phyloP scores from a whole-genome alignment of 2,888 invertebrate genomes.

The Hypomecis punctinalis region DNA sequence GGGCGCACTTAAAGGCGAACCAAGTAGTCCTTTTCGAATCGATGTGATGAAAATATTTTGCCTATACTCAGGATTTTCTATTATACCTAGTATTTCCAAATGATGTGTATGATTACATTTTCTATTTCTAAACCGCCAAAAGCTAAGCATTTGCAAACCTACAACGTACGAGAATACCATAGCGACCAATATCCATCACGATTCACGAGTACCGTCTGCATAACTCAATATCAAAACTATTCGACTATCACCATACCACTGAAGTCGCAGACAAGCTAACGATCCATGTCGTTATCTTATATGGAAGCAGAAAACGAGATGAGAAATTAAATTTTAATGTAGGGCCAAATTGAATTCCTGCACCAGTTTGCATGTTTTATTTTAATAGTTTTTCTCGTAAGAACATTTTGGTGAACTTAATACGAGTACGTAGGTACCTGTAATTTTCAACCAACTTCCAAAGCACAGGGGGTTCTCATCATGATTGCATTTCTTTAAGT shows the following conservation, averaged over 20 bases:
- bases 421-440: too few relatives aligned
- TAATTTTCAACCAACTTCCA: too few relatives aligned
- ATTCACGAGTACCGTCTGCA: slow-evolving; percentile 66
- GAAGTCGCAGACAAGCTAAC: slow-evolving; percentile 48
- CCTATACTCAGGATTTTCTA: too few relatives aligned
- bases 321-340: slow-evolving; percentile 36
- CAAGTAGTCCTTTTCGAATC: too few relatives aligned
- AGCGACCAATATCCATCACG: slow-evolving; percentile 59
- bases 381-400: slow-evolving; percentile 8
- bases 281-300: slow-evolving; percentile 51
- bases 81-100: too few relatives aligned
- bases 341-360: slow-evolving; percentile 40
- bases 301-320: slow-evolving; percentile 40
- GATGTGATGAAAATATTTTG: too few relatives aligned
- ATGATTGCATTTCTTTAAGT: too few relatives aligned
- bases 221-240: slow-evolving; percentile 82
- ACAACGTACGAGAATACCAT: slow-evolving; percentile 54
- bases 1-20: too few relatives aligned
- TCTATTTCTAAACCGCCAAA: too few relatives aligned
- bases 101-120: too few relatives aligned
- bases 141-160: slow-evolving; percentile 7
- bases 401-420: background rate
- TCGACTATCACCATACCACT: slow-evolving; percentile 57
- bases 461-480: too few relatives aligned
- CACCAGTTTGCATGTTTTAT: slow-evolving; percentile 35